Evolutionary conservation across 1,140 invertebrate genomes (phyloP), one percentile per base, ranked within the genome.

Genomic region (Calliphora vicina): DNA sequence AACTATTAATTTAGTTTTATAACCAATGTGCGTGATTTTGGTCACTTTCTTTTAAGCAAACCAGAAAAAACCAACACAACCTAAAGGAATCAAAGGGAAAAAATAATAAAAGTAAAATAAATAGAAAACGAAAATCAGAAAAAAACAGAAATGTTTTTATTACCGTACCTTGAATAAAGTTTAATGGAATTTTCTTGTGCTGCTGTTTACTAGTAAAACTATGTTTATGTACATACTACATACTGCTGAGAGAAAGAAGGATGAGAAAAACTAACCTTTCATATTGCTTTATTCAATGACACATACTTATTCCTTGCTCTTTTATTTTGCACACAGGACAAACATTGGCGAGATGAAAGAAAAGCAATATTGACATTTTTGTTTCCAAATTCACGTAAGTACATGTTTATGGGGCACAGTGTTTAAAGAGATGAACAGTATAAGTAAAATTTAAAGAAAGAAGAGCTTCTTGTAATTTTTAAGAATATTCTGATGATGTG

Each of bases 11-110:
- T 67, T 67, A 67, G 20, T 67, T 67, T 67, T 23, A 67, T 25
- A 67, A 67, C 61, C 61, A 67, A 67, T 67, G 61, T 67, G 61
- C 61, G 61, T 67, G 61, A 67, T 67, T 20, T 67, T 67, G 61
- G 61, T 67, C 61, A 67, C 61, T 67, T 23, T 67, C n/a, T 10
- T 23, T 23, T 67, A 20, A 25, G n/a, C 61, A 25, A 20, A 25
- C 4, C 6, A 57, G 15, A 6, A 57, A 23, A 6, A 25, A 25
- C 23, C n/a, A 20, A n/a, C 45, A 67, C n/a, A 67, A 67, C 17
- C n/a, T 67, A 67, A 67, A 23, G 10, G 61, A 67, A 67, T n/a
- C 15, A 57, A 57, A 57, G 15, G 50, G 15, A 57, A 57, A n/a
- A n/a, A 57, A 13, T n/a, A 57, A 57, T 57, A 17, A 57, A 57